These are phyloP conservation scores for Lophius americanus DNA, from an alignment of 2,797 vertebrate genomes.

Conservation along the genomic window DNA sequence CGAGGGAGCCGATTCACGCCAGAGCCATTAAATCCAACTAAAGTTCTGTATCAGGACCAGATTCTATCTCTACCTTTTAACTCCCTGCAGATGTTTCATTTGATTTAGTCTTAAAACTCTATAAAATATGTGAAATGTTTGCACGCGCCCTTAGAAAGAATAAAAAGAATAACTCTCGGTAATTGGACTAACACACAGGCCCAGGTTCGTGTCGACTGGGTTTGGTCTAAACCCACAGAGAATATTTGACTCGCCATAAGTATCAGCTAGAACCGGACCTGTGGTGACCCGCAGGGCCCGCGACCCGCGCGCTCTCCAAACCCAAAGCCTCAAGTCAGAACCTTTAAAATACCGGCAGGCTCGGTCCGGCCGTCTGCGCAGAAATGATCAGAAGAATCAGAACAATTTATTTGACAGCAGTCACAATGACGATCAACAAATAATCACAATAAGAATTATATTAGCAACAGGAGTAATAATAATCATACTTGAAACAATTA, in stretches of 20 bases:
- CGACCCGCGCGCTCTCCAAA: conserved; percentile 16
- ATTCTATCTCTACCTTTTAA: neutral
- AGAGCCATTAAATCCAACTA: neutral
- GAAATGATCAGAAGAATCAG: no score
- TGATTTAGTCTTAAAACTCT: no score
- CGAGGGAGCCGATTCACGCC: neutral
- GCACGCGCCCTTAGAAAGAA: no score
- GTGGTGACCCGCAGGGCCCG: conserved; percentile 60
- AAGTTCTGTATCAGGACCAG: neutral
- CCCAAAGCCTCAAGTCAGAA: conserved; percentile 22
- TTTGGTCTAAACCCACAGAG: conserved; percentile 34
- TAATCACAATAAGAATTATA: neutral
- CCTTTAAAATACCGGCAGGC: neutral
- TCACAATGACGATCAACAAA: no score
- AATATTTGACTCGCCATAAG: conserved; percentile 20
- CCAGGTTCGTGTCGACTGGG: conserved; percentile 23
- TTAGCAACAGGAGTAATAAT: neutral
- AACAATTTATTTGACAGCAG: no score
- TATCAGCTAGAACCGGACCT: conserved; percentile 35
- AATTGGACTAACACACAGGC: conserved; percentile 54
- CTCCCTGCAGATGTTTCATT: no score
- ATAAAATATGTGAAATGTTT: no score
- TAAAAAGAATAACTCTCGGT: conserved; percentile 3
- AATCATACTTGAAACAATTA: neutral
- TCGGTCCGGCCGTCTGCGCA: neutral